phyloP scores from a whole-genome alignment of 2,888 invertebrate species.

The Netelia virgata region DNA sequence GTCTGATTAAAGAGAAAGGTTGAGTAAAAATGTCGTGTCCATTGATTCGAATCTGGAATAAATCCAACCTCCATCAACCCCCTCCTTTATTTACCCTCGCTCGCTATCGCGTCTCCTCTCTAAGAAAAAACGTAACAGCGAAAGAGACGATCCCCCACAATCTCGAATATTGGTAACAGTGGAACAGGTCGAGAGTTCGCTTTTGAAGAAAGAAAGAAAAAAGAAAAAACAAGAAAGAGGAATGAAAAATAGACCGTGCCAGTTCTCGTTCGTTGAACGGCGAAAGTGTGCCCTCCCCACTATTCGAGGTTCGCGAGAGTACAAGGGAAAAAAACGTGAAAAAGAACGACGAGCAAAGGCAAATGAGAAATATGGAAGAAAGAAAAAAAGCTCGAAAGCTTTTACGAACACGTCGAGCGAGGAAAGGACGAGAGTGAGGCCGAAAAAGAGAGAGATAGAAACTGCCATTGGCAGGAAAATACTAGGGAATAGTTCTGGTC shows the following conservation, averaged over 20 bases:
- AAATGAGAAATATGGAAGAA: conserved; percentile 43
- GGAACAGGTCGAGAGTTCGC: conserved; percentile 40
- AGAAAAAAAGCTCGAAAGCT: conserved; percentile 40
- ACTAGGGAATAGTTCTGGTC: conserved; percentile 6
- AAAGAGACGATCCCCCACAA: neutral
- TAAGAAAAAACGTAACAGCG: too few species aligned
- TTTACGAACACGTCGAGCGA: conserved; percentile 35
- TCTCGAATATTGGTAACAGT: conserved; percentile 5
- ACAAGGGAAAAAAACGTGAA: neutral
- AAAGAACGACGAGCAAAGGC: conserved; percentile 6
- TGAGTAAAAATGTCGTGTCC: too few species aligned
- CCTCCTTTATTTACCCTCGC: too few species aligned
- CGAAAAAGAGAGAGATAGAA: neutral
- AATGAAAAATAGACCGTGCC: conserved; percentile 8
- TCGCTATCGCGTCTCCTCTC: too few species aligned
- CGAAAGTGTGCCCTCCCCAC: neutral
- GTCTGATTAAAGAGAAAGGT: too few species aligned
- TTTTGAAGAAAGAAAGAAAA: neutral
- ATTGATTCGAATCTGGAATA: too few species aligned
- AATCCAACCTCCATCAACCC: too few species aligned
- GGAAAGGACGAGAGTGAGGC: conserved; percentile 4
- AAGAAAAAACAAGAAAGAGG: too few species aligned
- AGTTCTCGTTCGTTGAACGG: conserved; percentile 9
- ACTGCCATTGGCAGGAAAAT: conserved; percentile 29
- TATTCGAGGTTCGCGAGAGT: neutral